Evolutionary conservation across 2,113 vertebrate species (phyloP), one percentile per base, ranked within the genome.

Genomic region (Heliornis fulica): DNA sequence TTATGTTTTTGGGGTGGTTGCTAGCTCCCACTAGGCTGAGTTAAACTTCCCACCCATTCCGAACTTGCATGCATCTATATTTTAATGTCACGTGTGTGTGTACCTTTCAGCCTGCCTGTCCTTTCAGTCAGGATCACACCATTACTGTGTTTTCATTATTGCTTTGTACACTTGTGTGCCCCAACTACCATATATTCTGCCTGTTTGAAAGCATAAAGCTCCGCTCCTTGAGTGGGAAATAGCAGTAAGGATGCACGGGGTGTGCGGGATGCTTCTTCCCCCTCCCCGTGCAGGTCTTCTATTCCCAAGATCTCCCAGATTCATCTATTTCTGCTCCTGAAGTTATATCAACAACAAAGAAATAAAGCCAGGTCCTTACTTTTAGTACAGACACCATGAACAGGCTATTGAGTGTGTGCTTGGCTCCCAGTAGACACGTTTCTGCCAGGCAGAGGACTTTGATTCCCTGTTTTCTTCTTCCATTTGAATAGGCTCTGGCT

Each of bases 351-450:
- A n/a, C 40, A 95, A 83, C 90, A 78, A 91, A 92, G 88, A 92
- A 84, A 96, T 94, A 94, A 93, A 96, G 72, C 70, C 87, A 77
- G n/a, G 80, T 92, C 80, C 83, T 89, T 93, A 90, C 87, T 95
- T 97, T 95, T 93, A 92, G 89, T 84, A 90, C 79, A 89, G 94
- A 68, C 71, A 72, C 69, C 61, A 56, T 66, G 86, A 96, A 83
- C 56, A 83, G 88, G 77, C 91, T 92, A 63, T 93, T 95, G 76
- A 83, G 74, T 43, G 65, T 31, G 71, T 38, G 64, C 68, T 91
- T 9, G 3, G n/a, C 71, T 97, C 87, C 88, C 92, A 83, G 76
- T 91, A 94, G 95, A 81, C 89, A 10, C 5, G 0, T 82, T 95
- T 84, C 63, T 76, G 31, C 43, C 76, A 94, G 90, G 90, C 75